Evolutionary conservation across 2,797 vertebrate genomes (phyloP), one percentile per base, ranked within the genome.

Genomic region (Etheostoma nigrum): DNA sequence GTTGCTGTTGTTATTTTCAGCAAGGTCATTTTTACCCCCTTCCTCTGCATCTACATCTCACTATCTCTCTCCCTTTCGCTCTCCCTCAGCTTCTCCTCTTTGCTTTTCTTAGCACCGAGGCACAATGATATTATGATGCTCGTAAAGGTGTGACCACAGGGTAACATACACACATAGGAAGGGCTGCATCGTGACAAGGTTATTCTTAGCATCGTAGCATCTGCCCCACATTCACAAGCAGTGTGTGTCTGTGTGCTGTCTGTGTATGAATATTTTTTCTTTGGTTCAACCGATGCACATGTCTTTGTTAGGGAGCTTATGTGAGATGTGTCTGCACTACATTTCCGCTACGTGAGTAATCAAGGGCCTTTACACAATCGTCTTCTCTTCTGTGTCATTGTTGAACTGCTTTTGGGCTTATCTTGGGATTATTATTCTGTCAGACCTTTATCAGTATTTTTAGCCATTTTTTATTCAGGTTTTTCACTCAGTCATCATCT

Each of bases 1-100:
- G 88, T 77, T 92, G 91, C 91, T 94, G 94, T 94, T 95, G 94
- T 95, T 94, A 93, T 93, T 94, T 92, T 88, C 83, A 79, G 88
- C 94, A 95, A 95, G 95, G 95, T 96, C 95, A 92, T 89, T 93
- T 88, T 85, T 82, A 44, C 63, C 76, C 70, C 42, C 74, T 58
- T 58, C 66, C n/a, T 40, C 70, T 70, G 55, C 62, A n/a, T 77
- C 78, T 23, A 36, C 40, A 23, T 45, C 6, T 52, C 69, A 2
- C 62, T 18, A 47, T 68, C 76, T 70, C 52, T 53, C 72, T 47
- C 67, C 51, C 65, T 69, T 61, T 3, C 30, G 6, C 45, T 57
- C 55, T 55, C 62, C 40, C 67, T 62, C 57, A 23, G 59, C 76
- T 45, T 60, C 61, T 16, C 55, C 62, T 75, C 76, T 71, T 27